Base-by-base conservation (phyloP, 2,797 vertebrate genomes). In the Betta splendens region DNA sequence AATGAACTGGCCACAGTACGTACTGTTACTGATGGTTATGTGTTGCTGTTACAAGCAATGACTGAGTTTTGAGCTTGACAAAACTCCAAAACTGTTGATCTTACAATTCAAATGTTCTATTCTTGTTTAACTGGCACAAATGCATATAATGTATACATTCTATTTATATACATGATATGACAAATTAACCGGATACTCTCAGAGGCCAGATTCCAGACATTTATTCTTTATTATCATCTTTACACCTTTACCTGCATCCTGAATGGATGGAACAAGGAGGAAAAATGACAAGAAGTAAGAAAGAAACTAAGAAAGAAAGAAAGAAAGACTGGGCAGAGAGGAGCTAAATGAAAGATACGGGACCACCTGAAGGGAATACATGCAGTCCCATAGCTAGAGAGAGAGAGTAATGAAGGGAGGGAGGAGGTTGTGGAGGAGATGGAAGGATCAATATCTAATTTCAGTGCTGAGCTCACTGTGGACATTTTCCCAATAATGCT, bases 361-460 rank as follows among this genome's bases (percentile, higher is more conserved):
- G 73, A 77, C 70, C 50, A 62, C 54, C 47, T 67, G 45, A 53
- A 69, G 64, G 63, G 69, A 69, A 51, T 46, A 57, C 28, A 56
- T 71, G 69, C 57, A 59, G 46, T 59, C 49, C 63, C 49, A 60
- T 18, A 67, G 69, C 69, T n/a, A 11, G 31, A 62, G 69, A 52
- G 59, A 13, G 51, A 47, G 56, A 39, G 21, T 15, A 32, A 31
- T n/a, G 13, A 47, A 39, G 51, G 18, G 47, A 8, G 32, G 5
- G 40, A 17, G 4, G 38, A n/a, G 46, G 38, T 20, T 18, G 54
- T 42, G 64, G 58, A 36, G 66, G 72, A 54, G 87, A 90, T 49
- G 89, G 89, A 89, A 86, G 90, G 91, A 98, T 98, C 95, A 95
- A 98, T 98, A 98, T 95, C 93, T 97, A 95, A 98, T 98, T 98